phyloP scores from a whole-genome alignment of 1,140 invertebrate genomes.

The silkworm (Bombyx mori) region DNA sequence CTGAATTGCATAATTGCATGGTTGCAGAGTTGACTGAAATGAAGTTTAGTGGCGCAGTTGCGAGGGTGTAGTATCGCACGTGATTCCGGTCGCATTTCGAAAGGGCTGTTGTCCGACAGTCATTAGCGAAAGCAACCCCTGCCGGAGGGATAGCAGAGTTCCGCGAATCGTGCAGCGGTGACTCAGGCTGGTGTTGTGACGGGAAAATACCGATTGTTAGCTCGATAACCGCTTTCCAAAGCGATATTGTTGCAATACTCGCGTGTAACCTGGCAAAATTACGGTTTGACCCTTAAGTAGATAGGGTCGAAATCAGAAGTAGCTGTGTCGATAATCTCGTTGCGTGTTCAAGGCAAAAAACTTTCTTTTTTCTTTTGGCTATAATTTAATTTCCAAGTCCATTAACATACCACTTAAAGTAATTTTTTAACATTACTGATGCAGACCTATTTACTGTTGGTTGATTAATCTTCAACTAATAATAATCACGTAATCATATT shows the following conservation, averaged over 20 bases:
- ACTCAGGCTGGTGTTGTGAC: conserved; percentile 40
- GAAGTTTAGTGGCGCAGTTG: conserved; percentile 43
- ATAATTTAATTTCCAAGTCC: too few relatives aligned
- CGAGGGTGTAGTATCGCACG: conserved; percentile 52
- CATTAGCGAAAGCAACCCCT: conserved; percentile 56
- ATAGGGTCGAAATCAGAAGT: too few relatives aligned
- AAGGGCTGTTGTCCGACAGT: conserved; percentile 43
- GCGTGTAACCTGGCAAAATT: background rate
- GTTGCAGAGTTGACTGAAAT: conserved; percentile 35
- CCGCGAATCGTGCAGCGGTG: conserved; percentile 46
- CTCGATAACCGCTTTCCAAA: conserved; percentile 37
- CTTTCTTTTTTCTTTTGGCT: too few relatives aligned
- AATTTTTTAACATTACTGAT: background rate
- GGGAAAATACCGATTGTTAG: conserved; percentile 50
- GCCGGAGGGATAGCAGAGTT: conserved; percentile 43
- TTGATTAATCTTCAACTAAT: background rate
- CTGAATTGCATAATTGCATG: conserved; percentile 44
- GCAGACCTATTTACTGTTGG: background rate
- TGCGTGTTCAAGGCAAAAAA: too few relatives aligned
- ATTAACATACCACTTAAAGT: too few relatives aligned
- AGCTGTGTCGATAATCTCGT: too few relatives aligned
- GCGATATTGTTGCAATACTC: conserved; percentile 24
- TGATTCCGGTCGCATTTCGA: conserved; percentile 36
- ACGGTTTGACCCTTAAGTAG: too few relatives aligned
- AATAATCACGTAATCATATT: conserved; percentile 2